Base-by-base conservation (phyloP, 2,888 invertebrate genomes). In the Mellilla xanthometata region DNA sequence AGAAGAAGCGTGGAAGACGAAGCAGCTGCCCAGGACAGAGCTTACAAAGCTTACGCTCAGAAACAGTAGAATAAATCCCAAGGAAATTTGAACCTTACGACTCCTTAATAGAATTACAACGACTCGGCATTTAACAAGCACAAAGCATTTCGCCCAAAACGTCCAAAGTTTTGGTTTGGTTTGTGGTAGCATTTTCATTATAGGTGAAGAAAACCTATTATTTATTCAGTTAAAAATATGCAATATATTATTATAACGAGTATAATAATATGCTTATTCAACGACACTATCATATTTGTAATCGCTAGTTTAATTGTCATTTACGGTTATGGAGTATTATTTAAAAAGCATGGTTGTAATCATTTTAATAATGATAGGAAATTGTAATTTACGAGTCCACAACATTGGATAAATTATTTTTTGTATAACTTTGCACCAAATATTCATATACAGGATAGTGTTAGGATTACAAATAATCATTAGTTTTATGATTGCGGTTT, bases 11-110 rank as follows among this genome's bases (percentile, higher is more conserved):
- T 90, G 29, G 90, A 86, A 67, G 91, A 91, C 36, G 93, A 92
- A 62, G 91, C 91, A 40, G 88, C 92, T 28, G 92, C 92, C 62
- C 93, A 93, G 59, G 92, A 93, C 36, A 91, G 92, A 65, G 92
- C 92, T 12, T 93, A 93, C 65, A 90, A 90, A 56, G 91, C 91
- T 30, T 90, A 92, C 56, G 78, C 82, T 28, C 74, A 76, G 54
- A 77, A 80, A 49, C 87, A 86, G 60, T 84, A 82, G 45, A 52
- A 49, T 47, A 54, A 58, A 35, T 7, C 22, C 24, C 28, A 26
- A 65, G 52, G 42, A 60, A 24, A 24, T 7, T n/a, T 24, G 24
- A 24, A 24, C 24, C 71, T 79, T 80, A 80, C 82, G 87, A 87
- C 85, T 84, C 82, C 62, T 72, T 79, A 75, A 53, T 69, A 70